These are phyloP conservation scores for Colletes collaris DNA, from an alignment of 2,888 invertebrate species.

Conservation along the genomic window DNA sequence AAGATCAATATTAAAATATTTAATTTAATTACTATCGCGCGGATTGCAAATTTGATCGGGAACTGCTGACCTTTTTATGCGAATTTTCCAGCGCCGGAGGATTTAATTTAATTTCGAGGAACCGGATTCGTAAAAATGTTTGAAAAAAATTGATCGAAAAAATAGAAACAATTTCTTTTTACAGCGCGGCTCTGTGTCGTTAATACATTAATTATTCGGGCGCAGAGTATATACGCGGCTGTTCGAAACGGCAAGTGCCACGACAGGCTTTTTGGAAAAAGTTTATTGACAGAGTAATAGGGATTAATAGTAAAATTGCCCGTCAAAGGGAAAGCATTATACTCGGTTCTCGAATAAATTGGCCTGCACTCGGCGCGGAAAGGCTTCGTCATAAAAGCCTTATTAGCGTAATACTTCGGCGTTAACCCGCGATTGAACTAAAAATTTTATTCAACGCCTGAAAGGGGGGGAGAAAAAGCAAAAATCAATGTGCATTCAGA, in stretches of 20 bases:
- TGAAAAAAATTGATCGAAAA: background rate
- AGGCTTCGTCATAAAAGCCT: constrained; percentile 61
- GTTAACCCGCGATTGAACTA: constrained; percentile 34
- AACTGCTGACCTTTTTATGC: no score
- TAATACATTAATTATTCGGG: constrained; percentile 36
- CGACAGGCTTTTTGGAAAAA: constrained; percentile 41
- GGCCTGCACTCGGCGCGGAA: constrained; percentile 38
- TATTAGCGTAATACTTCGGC: constrained; percentile 57
- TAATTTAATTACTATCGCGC: no score
- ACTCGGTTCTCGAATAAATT: constrained; percentile 61
- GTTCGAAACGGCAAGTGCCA: constrained; percentile 23
- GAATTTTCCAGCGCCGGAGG: no score
- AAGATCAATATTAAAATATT: no score
- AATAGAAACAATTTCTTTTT: background rate
- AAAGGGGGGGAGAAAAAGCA: background rate
- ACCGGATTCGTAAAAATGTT: background rate
- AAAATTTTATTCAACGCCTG: constrained; percentile 30
- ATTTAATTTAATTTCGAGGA: background rate
- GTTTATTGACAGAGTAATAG: constrained; percentile 57
- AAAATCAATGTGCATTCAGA: background rate
- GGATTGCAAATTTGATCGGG: no score
- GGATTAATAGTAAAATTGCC: constrained; percentile 62
- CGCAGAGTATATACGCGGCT: constrained; percentile 4
- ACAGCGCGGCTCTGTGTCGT: background rate
- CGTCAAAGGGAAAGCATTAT: constrained; percentile 62